Evolutionary conservation across 2,888 invertebrate species (phyloP), one percentile per base, ranked within the genome.

Genomic region (Xestia rhomboidea): DNA sequence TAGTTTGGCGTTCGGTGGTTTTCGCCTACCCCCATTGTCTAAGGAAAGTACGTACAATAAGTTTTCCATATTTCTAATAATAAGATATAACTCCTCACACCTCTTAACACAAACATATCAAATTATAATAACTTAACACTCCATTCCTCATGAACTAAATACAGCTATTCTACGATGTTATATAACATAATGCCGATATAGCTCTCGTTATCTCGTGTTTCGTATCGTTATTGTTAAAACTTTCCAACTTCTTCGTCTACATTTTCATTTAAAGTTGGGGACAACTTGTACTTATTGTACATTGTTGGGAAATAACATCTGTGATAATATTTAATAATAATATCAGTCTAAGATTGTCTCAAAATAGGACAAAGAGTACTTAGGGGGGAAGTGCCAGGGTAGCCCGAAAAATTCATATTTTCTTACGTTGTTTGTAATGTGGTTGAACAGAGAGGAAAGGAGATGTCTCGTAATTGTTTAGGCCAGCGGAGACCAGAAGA

Each of bases 181-280:
- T 44, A 67, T 74, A 76, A 49, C 76, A 70, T 67, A 72, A 78
- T 68, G 77, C 54, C 68, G 63, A 68, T 72, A 70, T 27, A 34
- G 51, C 34, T 54, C 77, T 83, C 30, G 79, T 85, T 79, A 84
- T 86, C 49, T 72, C 67, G 15, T 49, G 60, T 81, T 84, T 68
- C 49, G 68, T 66, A 57, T 77, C 72, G 77, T 62, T 78, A 85
- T 78, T 76, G 76, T 77, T 69, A 67, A 49, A 85, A 85, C 68
- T 86, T 82, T 49, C 57, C 68, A 24, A 67, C 60, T 62, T 63
- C 38, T n/a, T 21, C 57, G 51, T 68, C 46, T 51, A 73, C 71
- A 27, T 67, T 79, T 79, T 82, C 57, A 86, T 77, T 77, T 44
- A n/a, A 85, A 85, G 73, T 81, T 84, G 0, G 18, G 11, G 4